A percentile compares a stretch with the other conserved stretches of the same genome.
phyloP scores from a whole-genome alignment of 2,797 vertebrate genomes.

The Acipenser oxyrinchus region DNA sequence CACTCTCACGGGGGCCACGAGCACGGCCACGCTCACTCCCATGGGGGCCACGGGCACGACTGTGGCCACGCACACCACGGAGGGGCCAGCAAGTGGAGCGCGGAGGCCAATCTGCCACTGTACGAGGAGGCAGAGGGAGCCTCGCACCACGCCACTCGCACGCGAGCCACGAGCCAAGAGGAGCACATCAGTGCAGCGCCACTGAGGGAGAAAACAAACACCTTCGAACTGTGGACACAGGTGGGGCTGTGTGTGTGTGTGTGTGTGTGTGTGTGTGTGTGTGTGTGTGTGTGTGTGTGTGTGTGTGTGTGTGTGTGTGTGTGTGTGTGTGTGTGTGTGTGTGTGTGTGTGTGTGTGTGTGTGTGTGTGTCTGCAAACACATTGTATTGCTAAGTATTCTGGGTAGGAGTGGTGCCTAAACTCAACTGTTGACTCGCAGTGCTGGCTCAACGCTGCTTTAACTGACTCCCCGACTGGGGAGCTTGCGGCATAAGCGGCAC shows the following conservation, averaged over 20 bases:
- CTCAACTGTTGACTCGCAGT: not conserved
- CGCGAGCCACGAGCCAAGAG: slow-evolving; percentile 11
- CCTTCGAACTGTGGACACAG: slow-evolving; percentile 77
- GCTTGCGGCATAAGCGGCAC: no score
- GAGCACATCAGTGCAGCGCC: not conserved
- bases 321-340: no score
- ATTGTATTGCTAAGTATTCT: not conserved
- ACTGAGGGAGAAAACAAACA: slow-evolving; percentile 48
- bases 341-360: no score
- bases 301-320: no score
- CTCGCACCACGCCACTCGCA: slow-evolving; percentile 26
- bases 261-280: no score
- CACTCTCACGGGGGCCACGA: no score
- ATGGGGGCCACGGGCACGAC: no score
- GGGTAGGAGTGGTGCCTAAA: not conserved
- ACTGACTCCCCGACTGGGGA: no score
- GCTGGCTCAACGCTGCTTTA: not conserved
- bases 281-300: no score
- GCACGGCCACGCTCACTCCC: no score
- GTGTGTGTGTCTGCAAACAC: no score
- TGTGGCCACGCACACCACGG: not conserved
- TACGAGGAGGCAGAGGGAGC: slow-evolving; percentile 40
- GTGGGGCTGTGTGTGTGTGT: slow-evolving; percentile 39
- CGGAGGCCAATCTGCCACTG: not conserved
- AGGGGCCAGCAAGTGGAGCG: slow-evolving; percentile 7